Conservation (phyloP, 2,888 invertebrate species). For the Crematogaster levior region DNA sequence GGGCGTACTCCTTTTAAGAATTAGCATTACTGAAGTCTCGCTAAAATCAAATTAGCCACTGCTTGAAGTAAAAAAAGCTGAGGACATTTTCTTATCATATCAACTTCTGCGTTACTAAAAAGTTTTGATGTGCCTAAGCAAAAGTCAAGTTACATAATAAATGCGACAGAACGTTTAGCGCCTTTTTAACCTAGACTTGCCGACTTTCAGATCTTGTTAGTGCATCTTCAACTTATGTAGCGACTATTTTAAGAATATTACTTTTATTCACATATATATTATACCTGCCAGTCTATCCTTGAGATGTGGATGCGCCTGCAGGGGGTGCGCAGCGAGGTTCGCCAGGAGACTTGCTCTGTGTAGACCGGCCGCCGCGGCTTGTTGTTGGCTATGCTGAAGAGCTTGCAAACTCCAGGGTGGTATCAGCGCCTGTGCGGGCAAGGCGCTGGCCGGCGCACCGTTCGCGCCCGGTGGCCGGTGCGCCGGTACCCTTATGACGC, state of each 20-base stretch:
- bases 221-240: background rate
- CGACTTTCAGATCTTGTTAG: background rate
- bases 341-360: conserved; percentile 83
- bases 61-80: background rate
- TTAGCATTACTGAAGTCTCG: background rate
- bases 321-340: conserved; percentile 84
- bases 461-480: conserved; percentile 90
- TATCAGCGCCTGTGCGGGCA: conserved; percentile 78
- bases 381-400: conserved; percentile 80
- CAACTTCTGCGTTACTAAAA: background rate
- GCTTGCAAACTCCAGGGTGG: conserved; percentile 83
- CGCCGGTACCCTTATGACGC: conserved; percentile 93
- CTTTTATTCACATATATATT: background rate
- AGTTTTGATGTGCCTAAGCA: background rate
- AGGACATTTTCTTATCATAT: background rate
- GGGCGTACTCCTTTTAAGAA: background rate
- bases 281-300: conserved; percentile 84
- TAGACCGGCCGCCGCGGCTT: conserved; percentile 81
- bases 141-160: background rate
- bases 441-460: conserved; percentile 74
- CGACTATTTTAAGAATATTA: background rate
- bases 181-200: background rate
- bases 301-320: conserved; percentile 84
- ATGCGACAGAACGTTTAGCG: background rate
- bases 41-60: background rate